phyloP scores from a whole-genome alignment of 2,888 invertebrate genomes.

The Sphaerophoria rueppellii region DNA sequence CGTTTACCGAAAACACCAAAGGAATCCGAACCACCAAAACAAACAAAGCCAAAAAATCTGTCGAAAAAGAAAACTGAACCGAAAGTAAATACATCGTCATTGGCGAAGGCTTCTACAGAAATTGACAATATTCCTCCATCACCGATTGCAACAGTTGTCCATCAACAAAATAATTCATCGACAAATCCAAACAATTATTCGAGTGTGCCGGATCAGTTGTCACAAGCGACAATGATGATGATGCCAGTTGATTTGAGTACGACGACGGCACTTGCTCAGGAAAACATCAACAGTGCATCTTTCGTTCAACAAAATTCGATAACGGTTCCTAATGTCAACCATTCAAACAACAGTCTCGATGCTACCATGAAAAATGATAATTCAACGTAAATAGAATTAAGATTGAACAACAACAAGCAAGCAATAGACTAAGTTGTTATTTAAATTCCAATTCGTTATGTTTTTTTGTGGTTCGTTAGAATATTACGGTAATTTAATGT shows the following conservation, averaged over 20 bases:
- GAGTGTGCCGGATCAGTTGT: neutral
- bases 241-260: slow-evolving; percentile 50
- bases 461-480: too few species aligned
- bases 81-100: neutral
- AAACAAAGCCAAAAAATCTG: neutral
- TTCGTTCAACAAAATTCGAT: neutral
- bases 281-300: neutral
- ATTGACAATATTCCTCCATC: slow-evolving; percentile 60
- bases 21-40: neutral
- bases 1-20: slow-evolving; percentile 78
- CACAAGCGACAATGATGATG: neutral
- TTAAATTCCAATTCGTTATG: too few species aligned
- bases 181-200: neutral
- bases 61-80: neutral
- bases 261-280: neutral
- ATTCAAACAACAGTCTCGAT: slow-evolving; percentile 16
- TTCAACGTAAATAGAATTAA: neutral
- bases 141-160: slow-evolving; percentile 54
- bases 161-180: slow-evolving; percentile 23
- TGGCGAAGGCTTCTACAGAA: neutral
- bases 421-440: neutral
- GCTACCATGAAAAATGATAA: slow-evolving; percentile 26
- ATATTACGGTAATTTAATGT: too few species aligned
- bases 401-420: slow-evolving; percentile 31
- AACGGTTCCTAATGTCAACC: slow-evolving; percentile 30